Evolutionary conservation across 2,797 vertebrate species (phyloP).

Genomic region (Apogon hyalosoma): DNA sequence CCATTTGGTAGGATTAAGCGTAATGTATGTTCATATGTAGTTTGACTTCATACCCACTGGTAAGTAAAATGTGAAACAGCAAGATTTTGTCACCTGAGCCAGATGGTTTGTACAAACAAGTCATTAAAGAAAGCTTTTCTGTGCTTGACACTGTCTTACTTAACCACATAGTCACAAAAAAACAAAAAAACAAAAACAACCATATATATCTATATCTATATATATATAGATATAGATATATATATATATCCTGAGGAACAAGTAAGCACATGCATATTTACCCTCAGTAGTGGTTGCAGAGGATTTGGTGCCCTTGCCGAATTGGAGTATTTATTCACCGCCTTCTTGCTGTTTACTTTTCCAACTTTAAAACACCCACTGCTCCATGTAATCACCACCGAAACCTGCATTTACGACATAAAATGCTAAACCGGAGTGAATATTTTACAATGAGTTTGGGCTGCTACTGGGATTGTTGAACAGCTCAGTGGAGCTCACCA

Average conservation of each 20-base stretch:
- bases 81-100: too few species aligned
- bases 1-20: too few species aligned
- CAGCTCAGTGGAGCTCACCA: slow-evolving; percentile 27
- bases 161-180: background rate
- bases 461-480: slow-evolving; percentile 35
- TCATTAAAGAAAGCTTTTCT: background rate
- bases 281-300: background rate
- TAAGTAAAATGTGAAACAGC: background rate
- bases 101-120: background rate
- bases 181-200: too few species aligned
- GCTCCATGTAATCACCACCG: background rate
- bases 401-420: background rate
- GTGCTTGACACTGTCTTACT: background rate
- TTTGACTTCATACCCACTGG: background rate
- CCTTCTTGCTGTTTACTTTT: background rate
- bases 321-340: background rate
- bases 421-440: background rate
- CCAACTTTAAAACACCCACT: background rate
- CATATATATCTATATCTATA: too few species aligned
- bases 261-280: background rate
- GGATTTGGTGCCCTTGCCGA: background rate
- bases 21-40: too few species aligned
- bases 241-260: slow-evolving; percentile 1
- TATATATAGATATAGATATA: too few species aligned
- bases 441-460: background rate